Conservation (phyloP, 2,888 invertebrate species). For the Sarcophaga caerulescens region DNA sequence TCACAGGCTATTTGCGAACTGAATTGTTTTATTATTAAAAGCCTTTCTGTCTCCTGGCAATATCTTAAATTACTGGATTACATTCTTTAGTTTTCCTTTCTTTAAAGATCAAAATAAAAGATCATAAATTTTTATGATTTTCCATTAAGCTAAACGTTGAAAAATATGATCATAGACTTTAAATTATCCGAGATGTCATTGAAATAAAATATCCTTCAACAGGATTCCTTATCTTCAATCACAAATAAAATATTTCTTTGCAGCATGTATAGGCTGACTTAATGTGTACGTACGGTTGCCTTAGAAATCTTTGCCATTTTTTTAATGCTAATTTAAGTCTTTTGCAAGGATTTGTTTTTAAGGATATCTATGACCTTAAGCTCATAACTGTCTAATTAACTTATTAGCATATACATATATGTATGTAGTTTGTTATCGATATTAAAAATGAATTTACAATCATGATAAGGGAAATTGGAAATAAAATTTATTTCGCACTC, state of each 20-base stretch:
- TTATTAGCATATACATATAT: no score
- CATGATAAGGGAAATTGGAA: no score
- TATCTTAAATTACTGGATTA: not conserved
- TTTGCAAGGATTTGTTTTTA: no score
- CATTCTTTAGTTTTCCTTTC: not conserved
- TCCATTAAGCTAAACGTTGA: not conserved
- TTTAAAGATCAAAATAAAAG: not conserved
- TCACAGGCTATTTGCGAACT: not conserved
- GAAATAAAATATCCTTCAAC: slow-evolving; percentile 1
- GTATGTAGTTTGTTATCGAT: no score
- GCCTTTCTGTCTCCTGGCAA: not conserved
- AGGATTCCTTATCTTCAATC: not conserved
- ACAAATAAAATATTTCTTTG: not conserved
- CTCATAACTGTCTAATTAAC: no score
- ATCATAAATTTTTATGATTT: not conserved
- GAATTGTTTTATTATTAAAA: not conserved
- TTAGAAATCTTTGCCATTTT: no score
- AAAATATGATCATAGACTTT: not conserved
- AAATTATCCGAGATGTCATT: not conserved
- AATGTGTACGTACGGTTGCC: no score
- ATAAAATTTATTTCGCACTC: no score
- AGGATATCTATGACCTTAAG: no score
- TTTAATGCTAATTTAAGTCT: no score
- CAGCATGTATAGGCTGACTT: not conserved
- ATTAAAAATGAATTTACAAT: no score